phyloP scores from a whole-genome alignment of 2,113 vertebrate genomes.

The Petrocephalus zakoni region DNA sequence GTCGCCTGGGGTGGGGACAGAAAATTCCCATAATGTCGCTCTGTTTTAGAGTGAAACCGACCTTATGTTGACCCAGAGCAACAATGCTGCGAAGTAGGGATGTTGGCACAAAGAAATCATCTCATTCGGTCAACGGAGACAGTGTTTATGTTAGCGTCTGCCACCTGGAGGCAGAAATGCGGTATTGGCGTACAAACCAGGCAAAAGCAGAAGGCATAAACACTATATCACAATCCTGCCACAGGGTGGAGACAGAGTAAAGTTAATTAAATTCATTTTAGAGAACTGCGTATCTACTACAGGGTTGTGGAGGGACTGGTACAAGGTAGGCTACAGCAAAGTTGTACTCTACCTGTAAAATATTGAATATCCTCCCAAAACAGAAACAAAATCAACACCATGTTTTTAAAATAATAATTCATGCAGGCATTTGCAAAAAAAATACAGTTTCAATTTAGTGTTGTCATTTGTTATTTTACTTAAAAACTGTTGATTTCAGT shows the following conservation, averaged over 20 bases:
- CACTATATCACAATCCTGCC: background rate
- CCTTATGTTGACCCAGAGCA: background rate
- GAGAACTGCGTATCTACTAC: background rate
- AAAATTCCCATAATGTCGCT: background rate
- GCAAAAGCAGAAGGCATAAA: background rate
- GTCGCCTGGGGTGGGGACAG: background rate
- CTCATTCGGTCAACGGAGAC: constrained; percentile 1
- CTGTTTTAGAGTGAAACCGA: constrained; percentile 7
- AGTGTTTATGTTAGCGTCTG: constrained; percentile 10
- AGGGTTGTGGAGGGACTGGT: background rate
- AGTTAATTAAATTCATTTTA: background rate
- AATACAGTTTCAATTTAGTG: background rate
- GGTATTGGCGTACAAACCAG: background rate
- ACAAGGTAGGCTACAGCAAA: background rate
- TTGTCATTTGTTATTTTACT: background rate
- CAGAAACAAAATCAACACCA: background rate
- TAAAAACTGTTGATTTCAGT: background rate
- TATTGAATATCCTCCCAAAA: background rate
- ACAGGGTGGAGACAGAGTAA: background rate
- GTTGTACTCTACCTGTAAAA: background rate
- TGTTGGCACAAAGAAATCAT: background rate
- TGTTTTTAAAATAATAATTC: background rate
- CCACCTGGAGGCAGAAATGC: constrained; percentile 22
- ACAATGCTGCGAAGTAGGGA: constrained; percentile 11
- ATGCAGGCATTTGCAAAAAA: background rate